Base-by-base conservation (phyloP, 2,888 invertebrate species). In the Tetranychus piercei region DNA sequence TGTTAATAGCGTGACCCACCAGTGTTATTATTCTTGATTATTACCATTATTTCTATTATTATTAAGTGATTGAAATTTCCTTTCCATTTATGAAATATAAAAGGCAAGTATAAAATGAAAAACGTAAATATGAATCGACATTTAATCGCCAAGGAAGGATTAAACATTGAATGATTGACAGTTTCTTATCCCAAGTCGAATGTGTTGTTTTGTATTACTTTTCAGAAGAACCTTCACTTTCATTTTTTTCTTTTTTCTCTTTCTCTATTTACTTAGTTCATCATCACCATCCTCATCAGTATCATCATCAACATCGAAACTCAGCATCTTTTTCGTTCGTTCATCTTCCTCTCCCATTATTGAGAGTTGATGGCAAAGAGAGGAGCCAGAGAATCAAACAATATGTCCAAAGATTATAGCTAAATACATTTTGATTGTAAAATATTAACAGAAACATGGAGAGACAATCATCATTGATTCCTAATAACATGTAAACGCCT, bases 201-300 rank as follows among this genome's bases (percentile, higher is more conserved):
- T 34, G 34, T 34, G 34, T 34, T 34, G 34, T 34, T 34, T 34
- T 34, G 34, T 34, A 34, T 34, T 34, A 34, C 34, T 55, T 6
- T 15, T 55, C 9, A 55, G 55, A 55, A 15, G 55, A 55, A 55
- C 55, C 15, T 15, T 55, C 55, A 55, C 55, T 55, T 55, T 55
- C 55, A 15, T 15, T 15, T 15, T 15, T 55, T 7, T 15, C 15
- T 1, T 55, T 55, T 15, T 15, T 55, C 55, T 34, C 34, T 34
- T 34, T 34, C 34, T 34, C 55, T 55, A 15, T 15, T 55, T 15
- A 55, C 15, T 15, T 15, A 15, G 55, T 55, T 55, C 55, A 55
- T 70, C 70, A 23, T 66, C 69, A 44, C 8, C 22, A 44, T 75
- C 73, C n/a, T 75, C 75, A 67, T 73, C 64, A 23, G 7, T 55